Evolutionary conservation across 2,888 invertebrate species (phyloP).

Genomic region (Temnothorax unifasciatus): DNA sequence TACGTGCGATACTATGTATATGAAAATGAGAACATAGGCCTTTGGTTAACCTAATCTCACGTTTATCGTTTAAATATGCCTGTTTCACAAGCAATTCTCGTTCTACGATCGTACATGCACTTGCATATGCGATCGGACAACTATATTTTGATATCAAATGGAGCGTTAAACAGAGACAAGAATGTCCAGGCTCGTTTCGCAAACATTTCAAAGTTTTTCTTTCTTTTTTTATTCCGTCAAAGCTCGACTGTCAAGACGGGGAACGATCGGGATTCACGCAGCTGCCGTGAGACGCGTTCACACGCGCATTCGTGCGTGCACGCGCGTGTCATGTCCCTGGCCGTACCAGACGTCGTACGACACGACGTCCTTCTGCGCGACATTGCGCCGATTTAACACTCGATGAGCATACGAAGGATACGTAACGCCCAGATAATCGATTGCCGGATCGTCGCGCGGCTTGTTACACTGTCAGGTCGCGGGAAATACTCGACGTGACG

Average conservation of each 20-base stretch:
- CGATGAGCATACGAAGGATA: conserved; percentile 40
- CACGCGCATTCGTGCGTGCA: conserved; percentile 54
- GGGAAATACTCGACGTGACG: conserved; percentile 40
- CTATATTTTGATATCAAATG: background rate
- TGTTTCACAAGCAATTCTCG: conserved; percentile 12
- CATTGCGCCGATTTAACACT: conserved; percentile 53
- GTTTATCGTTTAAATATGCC: background rate
- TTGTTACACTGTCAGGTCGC: conserved; percentile 38
- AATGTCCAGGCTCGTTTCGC: conserved; percentile 6
- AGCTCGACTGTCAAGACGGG: background rate
- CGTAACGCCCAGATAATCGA: conserved; percentile 43
- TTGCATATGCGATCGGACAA: background rate
- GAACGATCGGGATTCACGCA: background rate
- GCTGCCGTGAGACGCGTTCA: conserved; percentile 20
- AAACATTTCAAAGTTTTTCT: background rate
- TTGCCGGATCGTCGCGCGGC: conserved; percentile 37
- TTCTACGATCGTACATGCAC: background rate
- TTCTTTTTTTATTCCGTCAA: conserved; percentile 49
- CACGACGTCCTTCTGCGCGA: conserved; percentile 42
- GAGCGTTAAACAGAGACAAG: conserved; percentile 2
- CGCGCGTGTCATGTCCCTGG: conserved; percentile 2
- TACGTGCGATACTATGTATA: background rate
- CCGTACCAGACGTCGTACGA: conserved; percentile 22
- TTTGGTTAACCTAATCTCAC: conserved; percentile 39
- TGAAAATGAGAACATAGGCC: conserved; percentile 11